A percentile compares a stretch with the other conserved stretches of the same genome.
Conservation (phyloP, 2,888 invertebrate genomes). For the Allophyes oxyacanthae region DNA sequence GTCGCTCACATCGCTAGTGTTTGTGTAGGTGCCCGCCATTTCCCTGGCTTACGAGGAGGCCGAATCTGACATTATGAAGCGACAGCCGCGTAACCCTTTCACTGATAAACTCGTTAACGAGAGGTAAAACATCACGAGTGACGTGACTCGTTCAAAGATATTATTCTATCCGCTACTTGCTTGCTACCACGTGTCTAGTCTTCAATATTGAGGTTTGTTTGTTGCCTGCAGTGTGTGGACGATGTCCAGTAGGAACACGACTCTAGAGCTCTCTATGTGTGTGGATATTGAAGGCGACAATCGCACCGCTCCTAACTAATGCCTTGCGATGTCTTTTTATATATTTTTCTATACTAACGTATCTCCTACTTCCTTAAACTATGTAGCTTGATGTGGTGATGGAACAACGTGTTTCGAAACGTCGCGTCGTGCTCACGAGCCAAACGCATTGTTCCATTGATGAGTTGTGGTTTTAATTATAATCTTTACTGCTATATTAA, state of each 20-base stretch:
- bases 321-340: slow-evolving; percentile 85
- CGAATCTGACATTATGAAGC: slow-evolving; percentile 99
- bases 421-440: slow-evolving; percentile 42
- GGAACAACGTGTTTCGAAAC: slow-evolving; percentile 78
- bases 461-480: slow-evolving; percentile 69
- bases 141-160: slow-evolving; percentile 80
- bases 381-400: slow-evolving; percentile 82
- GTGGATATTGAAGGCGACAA: slow-evolving; percentile 85
- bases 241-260: slow-evolving; percentile 74
- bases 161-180: slow-evolving; percentile 87
- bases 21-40: slow-evolving; percentile 97
- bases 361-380: slow-evolving; percentile 75
- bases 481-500: slow-evolving; percentile 66
- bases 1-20: slow-evolving; percentile 87
- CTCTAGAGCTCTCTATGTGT: slow-evolving; percentile 71
- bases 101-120: slow-evolving; percentile 99
- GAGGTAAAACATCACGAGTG: slow-evolving; percentile 93
- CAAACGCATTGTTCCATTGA: slow-evolving; percentile 82
- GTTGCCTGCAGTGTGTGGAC: slow-evolving; percentile 84
- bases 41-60: slow-evolving; percentile 99
- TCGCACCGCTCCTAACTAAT: slow-evolving; percentile 85
- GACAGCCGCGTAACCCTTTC: slow-evolving; percentile 99
- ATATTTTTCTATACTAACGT: slow-evolving; percentile 78
- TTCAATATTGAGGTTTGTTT: slow-evolving; percentile 85
- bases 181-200: slow-evolving; percentile 87